phyloP scores from a whole-genome alignment of 1,140 invertebrate species.

The Carposina sasakii region DNA sequence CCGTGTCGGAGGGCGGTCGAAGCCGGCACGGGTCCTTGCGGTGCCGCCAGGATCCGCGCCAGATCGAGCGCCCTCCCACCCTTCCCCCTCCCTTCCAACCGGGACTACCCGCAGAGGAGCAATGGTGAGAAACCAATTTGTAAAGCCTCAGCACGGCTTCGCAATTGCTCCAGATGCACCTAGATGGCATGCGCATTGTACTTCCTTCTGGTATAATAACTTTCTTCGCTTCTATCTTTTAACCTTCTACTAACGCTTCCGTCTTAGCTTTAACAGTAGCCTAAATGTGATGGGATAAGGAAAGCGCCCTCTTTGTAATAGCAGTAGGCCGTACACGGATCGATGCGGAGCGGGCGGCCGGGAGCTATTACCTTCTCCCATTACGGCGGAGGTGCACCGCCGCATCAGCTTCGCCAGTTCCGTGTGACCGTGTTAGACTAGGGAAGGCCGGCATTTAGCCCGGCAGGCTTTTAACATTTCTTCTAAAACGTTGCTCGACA shows the following conservation, averaged over 20 bases:
- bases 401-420: constrained; percentile 57
- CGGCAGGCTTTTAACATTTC: constrained; percentile 61
- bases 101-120: constrained; percentile 56
- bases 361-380: constrained; percentile 76
- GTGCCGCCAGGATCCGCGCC: constrained; percentile 34
- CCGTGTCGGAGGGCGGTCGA: constrained; percentile 43
- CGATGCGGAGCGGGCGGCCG: constrained; percentile 64
- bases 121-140: constrained; percentile 65
- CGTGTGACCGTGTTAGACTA: constrained; percentile 50
- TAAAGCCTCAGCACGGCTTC: constrained; percentile 64
- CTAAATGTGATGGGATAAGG: constrained; percentile 78
- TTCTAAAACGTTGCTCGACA: constrained; percentile 50
- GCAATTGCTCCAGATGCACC: constrained; percentile 60
- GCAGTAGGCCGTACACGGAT: constrained; percentile 34
- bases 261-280: constrained; percentile 53
- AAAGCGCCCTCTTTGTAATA: constrained; percentile 73
- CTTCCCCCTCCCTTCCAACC: constrained; percentile 41
- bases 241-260: constrained; percentile 59
- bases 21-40: constrained; percentile 25
- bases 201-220: constrained; percentile 48
- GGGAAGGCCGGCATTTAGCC: constrained; percentile 41
- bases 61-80: constrained; percentile 37
- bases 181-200: constrained; percentile 46
- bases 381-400: constrained; percentile 72
- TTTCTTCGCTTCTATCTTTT: constrained; percentile 59